Evolutionary conservation across 1,140 invertebrate species (phyloP).

Genomic region (Wiebesia pumilae): DNA sequence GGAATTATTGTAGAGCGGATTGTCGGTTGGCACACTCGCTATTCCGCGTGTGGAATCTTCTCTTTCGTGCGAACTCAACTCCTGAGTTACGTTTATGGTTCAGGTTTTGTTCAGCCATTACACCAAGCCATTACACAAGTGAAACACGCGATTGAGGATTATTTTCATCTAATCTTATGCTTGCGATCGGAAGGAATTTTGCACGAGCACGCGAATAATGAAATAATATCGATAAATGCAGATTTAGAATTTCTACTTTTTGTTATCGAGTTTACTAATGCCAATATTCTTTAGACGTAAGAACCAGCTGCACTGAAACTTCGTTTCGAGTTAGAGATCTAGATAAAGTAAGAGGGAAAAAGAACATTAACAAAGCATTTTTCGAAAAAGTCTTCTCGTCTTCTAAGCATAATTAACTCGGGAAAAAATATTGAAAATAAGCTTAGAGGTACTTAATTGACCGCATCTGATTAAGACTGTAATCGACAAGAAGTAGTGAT

Average conservation of each 20-base stretch:
- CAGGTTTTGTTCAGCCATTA: background rate
- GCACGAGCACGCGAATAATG: too few species aligned
- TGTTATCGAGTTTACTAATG: background rate
- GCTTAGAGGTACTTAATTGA: background rate
- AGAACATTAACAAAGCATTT: too few species aligned
- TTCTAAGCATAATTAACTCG: too few species aligned
- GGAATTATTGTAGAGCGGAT: background rate
- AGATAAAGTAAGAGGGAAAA: too few species aligned
- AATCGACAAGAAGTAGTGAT: background rate
- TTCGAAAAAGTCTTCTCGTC: too few species aligned
- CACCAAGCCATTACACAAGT: background rate
- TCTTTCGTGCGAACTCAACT: background rate
- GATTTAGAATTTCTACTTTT: background rate
- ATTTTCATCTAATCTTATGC: too few species aligned
- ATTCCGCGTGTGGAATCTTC: background rate
- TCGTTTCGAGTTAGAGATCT: background rate
- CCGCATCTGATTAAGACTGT: background rate
- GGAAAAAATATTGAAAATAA: too few species aligned
- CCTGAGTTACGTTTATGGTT: background rate
- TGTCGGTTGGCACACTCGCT: background rate
- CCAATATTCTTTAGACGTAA: background rate
- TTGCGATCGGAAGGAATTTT: too few species aligned
- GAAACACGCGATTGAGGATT: background rate
- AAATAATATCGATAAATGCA: too few species aligned
- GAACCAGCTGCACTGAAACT: conserved; percentile 34